Base-by-base conservation (phyloP, 2,113 vertebrate genomes). In the Festucalex cinctus region DNA sequence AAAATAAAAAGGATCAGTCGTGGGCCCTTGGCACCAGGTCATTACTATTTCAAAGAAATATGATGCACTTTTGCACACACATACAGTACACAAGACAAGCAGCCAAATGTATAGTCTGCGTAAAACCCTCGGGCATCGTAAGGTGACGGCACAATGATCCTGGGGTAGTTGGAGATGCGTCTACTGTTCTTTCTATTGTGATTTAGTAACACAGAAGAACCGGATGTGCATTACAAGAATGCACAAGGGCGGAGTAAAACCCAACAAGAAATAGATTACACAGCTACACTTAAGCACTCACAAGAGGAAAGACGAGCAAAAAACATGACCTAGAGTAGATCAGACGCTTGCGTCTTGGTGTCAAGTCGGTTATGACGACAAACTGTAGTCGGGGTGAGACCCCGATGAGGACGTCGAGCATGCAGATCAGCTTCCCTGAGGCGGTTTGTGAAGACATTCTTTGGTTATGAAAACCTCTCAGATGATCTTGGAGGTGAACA, bases 131-230 rank as follows among this genome's bases (percentile, higher is more conserved):
- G 76, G 73, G 79, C 77, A 75, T 79, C 75, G 72, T 73, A 84
- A 78, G 61, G 61, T 79, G 83, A 87, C 85, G 78, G 65, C 82
- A 84, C 80, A 75, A 74, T 83, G 82, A 82, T 84, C 80, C 77
- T 78, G 71, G n/a, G 67, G 69, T 73, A 83, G 76, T 66, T 58
- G 75, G 66, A 77, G 75, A 70, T 37, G 16, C 64, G 75, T 88
- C 83, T 81, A 75, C 79, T 86, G 83, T 88, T 48, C 64, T 75
- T 90, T 87, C 83, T 62, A 72, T 63, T 69, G 68, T 84, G 85
- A 90, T 88, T 88, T 83, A 83, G 73, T 88, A 83, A 88, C 76
- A 77, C 49, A 65, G 75, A 81, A 78, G 62, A 75, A 84, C 73
- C 81, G 69, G 66, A 64, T 74, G 77, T 66, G 78, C 74, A 77